Evolutionary conservation across 2,888 invertebrate genomes (phyloP).

Genomic region (Aspidapion aeneum): DNA sequence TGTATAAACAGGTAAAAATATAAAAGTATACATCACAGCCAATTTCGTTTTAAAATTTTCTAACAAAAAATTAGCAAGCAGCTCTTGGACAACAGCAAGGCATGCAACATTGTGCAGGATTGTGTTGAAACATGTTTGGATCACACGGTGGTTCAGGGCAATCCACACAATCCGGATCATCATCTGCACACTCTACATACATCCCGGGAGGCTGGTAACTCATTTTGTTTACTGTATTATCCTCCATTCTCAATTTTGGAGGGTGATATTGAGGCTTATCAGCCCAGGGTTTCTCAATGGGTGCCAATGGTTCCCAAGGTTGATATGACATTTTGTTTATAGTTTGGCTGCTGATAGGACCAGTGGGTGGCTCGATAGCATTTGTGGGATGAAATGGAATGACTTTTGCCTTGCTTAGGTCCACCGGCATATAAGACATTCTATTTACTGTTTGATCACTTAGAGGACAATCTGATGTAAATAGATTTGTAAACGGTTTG

Average conservation of each 20-base stretch:
- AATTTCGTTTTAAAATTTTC: not conserved
- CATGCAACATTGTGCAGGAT: slow-evolving; percentile 35
- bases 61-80: slow-evolving; percentile 35
- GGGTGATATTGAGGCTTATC: slow-evolving; percentile 45
- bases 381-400: slow-evolving; percentile 37
- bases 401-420: slow-evolving; percentile 40
- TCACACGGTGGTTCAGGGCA: slow-evolving; percentile 40
- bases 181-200: slow-evolving; percentile 55
- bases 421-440: slow-evolving; percentile 53
- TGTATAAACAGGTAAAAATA: slow-evolving; percentile 4
- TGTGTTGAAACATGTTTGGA: slow-evolving; percentile 20
- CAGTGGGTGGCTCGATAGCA: slow-evolving; percentile 37
- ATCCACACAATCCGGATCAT: slow-evolving; percentile 52
- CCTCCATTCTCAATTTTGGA: slow-evolving; percentile 49
- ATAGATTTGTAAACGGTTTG: slow-evolving; percentile 39
- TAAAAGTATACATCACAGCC: not conserved
- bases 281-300: slow-evolving; percentile 48
- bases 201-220: slow-evolving; percentile 61
- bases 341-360: slow-evolving; percentile 43
- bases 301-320: slow-evolving; percentile 45
- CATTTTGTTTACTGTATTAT: slow-evolving; percentile 58
- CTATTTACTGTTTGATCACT: slow-evolving; percentile 56
- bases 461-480: slow-evolving; percentile 45
- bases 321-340: slow-evolving; percentile 50
- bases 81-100: slow-evolving; percentile 46